Conservation (phyloP, 2,888 invertebrate genomes). For the Neoitamus cyanurus region DNA sequence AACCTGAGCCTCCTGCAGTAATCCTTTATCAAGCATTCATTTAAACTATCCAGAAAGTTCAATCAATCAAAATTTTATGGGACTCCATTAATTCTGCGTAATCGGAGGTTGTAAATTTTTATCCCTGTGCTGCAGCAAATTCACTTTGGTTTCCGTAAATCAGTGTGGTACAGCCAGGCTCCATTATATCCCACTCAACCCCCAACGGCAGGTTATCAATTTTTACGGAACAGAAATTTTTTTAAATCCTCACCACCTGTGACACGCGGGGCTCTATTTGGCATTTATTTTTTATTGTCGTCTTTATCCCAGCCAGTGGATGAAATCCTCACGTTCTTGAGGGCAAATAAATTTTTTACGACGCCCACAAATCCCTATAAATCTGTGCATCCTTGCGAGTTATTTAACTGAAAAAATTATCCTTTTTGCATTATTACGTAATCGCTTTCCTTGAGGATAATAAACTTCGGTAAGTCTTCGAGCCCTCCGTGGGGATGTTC, state of each 20-base stretch:
- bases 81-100: slow-evolving; percentile 38
- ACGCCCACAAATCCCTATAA: slow-evolving; percentile 50
- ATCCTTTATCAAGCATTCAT: slow-evolving; percentile 40
- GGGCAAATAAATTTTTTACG: slow-evolving; percentile 52
- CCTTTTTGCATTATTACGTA: slow-evolving; percentile 53
- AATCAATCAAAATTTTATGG: slow-evolving; percentile 48
- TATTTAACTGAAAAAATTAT: slow-evolving; percentile 53
- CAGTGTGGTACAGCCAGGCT: background rate
- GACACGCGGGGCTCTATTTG: slow-evolving; percentile 39
- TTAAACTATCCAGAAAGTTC: slow-evolving; percentile 27
- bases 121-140: slow-evolving; percentile 32
- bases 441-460: slow-evolving; percentile 49
- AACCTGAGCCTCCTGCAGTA: background rate
- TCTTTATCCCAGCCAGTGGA: slow-evolving; percentile 25
- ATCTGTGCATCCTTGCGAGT: slow-evolving; percentile 47
- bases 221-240: slow-evolving; percentile 43
- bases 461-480: slow-evolving; percentile 31
- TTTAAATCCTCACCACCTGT: slow-evolving; percentile 53
- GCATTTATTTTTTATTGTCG: slow-evolving; percentile 38
- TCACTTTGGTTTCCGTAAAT: slow-evolving; percentile 23
- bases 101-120: slow-evolving; percentile 39
- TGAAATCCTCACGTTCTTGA: slow-evolving; percentile 49
- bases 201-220: slow-evolving; percentile 45
- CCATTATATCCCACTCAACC: slow-evolving; percentile 27
- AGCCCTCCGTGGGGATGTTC: background rate